These are phyloP conservation scores for Lucilia cuprina DNA, from an alignment of 1,140 invertebrate genomes.

Conservation along the genomic window DNA sequence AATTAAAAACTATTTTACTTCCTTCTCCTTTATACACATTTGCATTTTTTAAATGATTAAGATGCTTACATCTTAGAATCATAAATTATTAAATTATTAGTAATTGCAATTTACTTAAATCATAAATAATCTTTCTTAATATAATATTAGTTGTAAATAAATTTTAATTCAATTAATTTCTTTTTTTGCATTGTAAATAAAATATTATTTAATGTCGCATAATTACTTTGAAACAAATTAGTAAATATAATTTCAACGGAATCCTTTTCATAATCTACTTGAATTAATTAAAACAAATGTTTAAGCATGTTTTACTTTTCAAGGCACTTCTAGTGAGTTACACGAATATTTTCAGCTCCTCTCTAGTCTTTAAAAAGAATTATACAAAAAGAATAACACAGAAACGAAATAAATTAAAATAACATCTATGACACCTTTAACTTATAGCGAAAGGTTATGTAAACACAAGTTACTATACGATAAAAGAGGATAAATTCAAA, in stretches of 20 bases:
- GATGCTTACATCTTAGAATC: no score
- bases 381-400: neutral
- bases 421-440: slow-evolving; percentile 2
- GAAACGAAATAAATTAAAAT: neutral
- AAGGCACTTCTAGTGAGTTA: neutral
- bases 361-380: neutral
- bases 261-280: neutral
- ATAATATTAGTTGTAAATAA: neutral
- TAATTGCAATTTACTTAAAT: no score
- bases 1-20: no score
- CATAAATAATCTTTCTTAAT: no score
- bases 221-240: neutral
- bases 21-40: no score
- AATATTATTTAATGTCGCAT: neutral
- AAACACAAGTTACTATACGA: neutral
- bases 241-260: neutral
- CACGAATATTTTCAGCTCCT: neutral
- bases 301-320: neutral
- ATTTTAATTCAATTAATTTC: neutral
- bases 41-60: no score
- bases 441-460: neutral
- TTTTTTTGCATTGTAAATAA: neutral
- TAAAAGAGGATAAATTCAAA: neutral
- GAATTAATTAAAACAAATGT: neutral
- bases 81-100: no score